These are phyloP conservation scores for Adelosebastes latens DNA, from an alignment of 2,797 vertebrate genomes.

Conservation along the genomic window DNA sequence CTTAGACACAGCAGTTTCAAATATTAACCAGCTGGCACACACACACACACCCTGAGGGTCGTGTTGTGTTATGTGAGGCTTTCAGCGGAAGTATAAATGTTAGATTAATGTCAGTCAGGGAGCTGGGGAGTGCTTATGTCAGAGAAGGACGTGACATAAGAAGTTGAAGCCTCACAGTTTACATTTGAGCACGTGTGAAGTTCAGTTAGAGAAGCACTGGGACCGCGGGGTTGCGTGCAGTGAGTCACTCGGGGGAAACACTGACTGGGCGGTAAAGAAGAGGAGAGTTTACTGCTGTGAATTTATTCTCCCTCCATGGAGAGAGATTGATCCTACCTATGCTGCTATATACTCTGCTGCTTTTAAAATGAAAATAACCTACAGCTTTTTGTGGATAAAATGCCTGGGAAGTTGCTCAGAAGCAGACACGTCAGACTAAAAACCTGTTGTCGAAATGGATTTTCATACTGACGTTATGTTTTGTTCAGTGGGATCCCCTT, in stretches of 20 bases:
- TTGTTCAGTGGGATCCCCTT: slow-evolving; percentile 4
- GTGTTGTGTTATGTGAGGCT: slow-evolving; percentile 19
- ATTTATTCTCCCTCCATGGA: background rate
- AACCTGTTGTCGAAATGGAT: background rate
- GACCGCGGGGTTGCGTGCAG: slow-evolving; percentile 11
- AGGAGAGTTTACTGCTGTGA: slow-evolving; percentile 6
- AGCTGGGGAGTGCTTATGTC: slow-evolving; percentile 33
- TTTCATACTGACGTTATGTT: background rate
- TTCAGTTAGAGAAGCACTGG: slow-evolving; percentile 4
- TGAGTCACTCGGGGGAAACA: slow-evolving; percentile 6
- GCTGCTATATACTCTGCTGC: background rate
- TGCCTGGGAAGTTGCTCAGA: background rate
- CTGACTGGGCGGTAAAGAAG: background rate
- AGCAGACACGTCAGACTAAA: background rate
- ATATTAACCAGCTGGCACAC: slow-evolving; percentile 42
- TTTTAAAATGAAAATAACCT: background rate
- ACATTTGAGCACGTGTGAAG: slow-evolving; percentile 29
- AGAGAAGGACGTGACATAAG: slow-evolving; percentile 12
- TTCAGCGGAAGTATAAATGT: slow-evolving; percentile 60
- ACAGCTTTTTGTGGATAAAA: background rate
- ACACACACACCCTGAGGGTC: slow-evolving; percentile 10
- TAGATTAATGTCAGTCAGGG: slow-evolving; percentile 54
- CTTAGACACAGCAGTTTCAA: slow-evolving; percentile 38
- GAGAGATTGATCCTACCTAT: slow-evolving; percentile 1
- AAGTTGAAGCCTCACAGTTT: slow-evolving; percentile 18